Base-by-base conservation (phyloP, 2,797 vertebrate genomes). In the Neomorphus geoffroyi region DNA sequence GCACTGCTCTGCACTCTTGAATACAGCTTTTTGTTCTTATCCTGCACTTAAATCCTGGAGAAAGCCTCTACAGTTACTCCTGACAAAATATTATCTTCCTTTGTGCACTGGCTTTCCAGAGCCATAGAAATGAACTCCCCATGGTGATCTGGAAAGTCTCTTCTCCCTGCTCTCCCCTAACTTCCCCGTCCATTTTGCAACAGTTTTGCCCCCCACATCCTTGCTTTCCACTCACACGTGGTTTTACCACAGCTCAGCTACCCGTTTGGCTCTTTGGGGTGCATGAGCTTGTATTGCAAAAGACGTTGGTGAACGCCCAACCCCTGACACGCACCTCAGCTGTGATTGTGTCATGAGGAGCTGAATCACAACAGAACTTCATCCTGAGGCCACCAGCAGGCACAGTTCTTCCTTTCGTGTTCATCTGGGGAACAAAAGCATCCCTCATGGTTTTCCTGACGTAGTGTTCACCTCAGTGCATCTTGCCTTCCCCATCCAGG, bases 241-340 rank as follows among this genome's bases (percentile, higher is more conserved):
- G 8, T 4, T 43, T 46, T 11, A 18, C 4, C 41, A 33, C 69
- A 66, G 64, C 61, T 50, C 80, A 32, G 75, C 33, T 37, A 32
- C 54, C 50, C 32, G 2, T 30, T 7, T 13, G 65, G 28, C 45
- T 48, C 30, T 54, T 60, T 35, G 1, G 3, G 35, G 60, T 39
- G n/a, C n/a, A 2, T 50, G 21, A 13, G 5, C 4, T 56, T 1
- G 0, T 4, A 0, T 32, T 3, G 2, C 4, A 5, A 26, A 46
- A 30, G 70, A 51, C 18, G 23, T 1, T 22, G 57, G 51, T 65
- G 69, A 65, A 41, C 41, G 23, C 54, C 57, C 79, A 39, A 3
- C 43, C 70, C 67, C 54, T 4, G 10, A 26, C 13, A 4, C 37
- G 8, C 28, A 3, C 17, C 45, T 50, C 66, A 15, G 11, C 43